Base-by-base conservation (phyloP, 2,113 vertebrate genomes). In the Odobenus rosmarus region DNA sequence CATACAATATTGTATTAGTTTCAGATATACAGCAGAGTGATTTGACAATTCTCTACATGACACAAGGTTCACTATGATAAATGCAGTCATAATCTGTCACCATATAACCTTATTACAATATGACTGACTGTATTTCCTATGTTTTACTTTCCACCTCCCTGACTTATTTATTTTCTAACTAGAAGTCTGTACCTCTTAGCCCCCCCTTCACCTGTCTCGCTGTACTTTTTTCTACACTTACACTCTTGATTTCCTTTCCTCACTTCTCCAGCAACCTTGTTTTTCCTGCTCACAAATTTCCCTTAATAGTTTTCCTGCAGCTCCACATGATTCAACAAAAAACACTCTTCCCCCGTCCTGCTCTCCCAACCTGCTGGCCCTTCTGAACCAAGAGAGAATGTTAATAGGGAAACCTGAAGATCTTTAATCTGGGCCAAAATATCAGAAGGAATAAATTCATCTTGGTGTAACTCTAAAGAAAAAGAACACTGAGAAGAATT, bases 361-460 rank as follows among this genome's bases (percentile, higher is more conserved):
- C 1, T 93, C 71, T 84, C 59, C 69, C 81, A 97, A 59, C 10
- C 92, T 80, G 59, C 74, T 77, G 69, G 24, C 28, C 33, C 39
- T 69, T 57, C 57, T 42, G 46, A 97, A 89, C 87, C 69, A 71
- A 76, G 39, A 84, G 2, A 92, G 85, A 95, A 80, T 62, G 69
- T 62, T 96, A 96, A 91, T 8, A 96, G 49, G 69, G 57, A 96
- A 82, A 18, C 53, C 72, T 51, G 69, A 91, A 97, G 77, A 59
- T 74, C 83, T 91, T 87, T 95, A 57, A 76, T 5, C 67, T 85
- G 84, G 59, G n/a, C 81, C 74, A 97, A 89, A 71, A 80, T 89
- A 95, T 79, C 13, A 77, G 90, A 94, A 97, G 85, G 53, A 96
- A 42, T 89, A 83, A 84, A 94, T 77, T 59, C 71, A 97, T 89